Percentiles rank a stretch among this genome's conserved stretches.
Evolutionary conservation across 2,113 vertebrate species (phyloP).

Genomic region (Silurus asotus): DNA sequence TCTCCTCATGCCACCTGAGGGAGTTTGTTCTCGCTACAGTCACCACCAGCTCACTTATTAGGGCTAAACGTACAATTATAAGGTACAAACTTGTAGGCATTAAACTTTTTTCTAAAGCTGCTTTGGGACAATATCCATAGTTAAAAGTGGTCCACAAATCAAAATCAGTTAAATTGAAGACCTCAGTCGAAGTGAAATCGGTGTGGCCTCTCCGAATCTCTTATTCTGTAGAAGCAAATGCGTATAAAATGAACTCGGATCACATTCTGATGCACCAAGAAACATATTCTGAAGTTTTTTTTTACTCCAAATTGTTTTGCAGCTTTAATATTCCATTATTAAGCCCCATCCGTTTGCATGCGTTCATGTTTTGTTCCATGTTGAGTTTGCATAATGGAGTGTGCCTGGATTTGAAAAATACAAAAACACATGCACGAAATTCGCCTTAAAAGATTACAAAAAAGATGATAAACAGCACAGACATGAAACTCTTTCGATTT

Average conservation of each 20-base stretch:
- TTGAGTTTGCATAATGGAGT: conserved; percentile 30
- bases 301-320: neutral
- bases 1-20: too few species aligned
- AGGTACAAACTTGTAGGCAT: too few species aligned
- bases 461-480: conserved; percentile 8
- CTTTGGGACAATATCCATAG: too few species aligned
- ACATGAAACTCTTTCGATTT: neutral
- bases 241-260: neutral
- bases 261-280: neutral
- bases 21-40: too few species aligned
- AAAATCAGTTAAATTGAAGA: too few species aligned
- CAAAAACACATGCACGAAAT: conserved; percentile 33
- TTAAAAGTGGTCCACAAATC: too few species aligned
- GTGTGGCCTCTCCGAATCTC: neutral
- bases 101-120: too few species aligned
- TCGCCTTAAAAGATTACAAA: neutral
- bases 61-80: too few species aligned
- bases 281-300: neutral
- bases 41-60: too few species aligned
- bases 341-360: neutral
- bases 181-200: too few species aligned
- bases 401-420: conserved; percentile 27
- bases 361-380: neutral
- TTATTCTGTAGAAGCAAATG: neutral
- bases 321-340: neutral